Conservation (phyloP, 1,140 invertebrate genomes). For the Heliothis virescens region DNA sequence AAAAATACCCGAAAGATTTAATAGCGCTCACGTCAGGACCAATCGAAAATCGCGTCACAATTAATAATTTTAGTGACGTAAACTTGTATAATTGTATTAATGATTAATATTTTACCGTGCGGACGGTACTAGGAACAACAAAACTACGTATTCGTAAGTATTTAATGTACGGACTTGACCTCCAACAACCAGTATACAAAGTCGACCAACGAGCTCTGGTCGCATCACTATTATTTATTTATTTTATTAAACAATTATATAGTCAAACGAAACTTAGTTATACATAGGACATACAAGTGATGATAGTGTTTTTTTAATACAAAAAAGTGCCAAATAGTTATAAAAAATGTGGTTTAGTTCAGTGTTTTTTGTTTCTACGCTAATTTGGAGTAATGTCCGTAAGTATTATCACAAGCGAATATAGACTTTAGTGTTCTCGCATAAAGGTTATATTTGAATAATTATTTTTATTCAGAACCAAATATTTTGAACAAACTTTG, state of each 20-base stretch:
- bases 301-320: conserved; percentile 47
- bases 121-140: conserved; percentile 49
- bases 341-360: conserved; percentile 47
- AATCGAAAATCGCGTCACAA: background rate
- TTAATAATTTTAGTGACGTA: conserved; percentile 4
- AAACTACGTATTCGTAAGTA: conserved; percentile 53
- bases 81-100: conserved; percentile 7
- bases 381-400: conserved; percentile 53
- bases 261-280: conserved; percentile 45
- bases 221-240: conserved; percentile 46
- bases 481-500: conserved; percentile 11
- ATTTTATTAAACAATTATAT: conserved; percentile 43
- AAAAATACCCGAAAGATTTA: conserved; percentile 22
- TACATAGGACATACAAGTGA: conserved; percentile 50
- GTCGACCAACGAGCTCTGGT: conserved; percentile 63
- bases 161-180: conserved; percentile 67
- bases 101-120: conserved; percentile 34
- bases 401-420: conserved; percentile 41
- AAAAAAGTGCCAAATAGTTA: conserved; percentile 2
- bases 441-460: background rate
- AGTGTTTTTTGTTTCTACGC: conserved; percentile 51
- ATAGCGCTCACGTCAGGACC: background rate
- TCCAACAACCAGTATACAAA: conserved; percentile 71
- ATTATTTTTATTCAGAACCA: background rate
- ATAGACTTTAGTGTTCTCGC: background rate